phyloP scores from a whole-genome alignment of 1,140 invertebrate species.

The Phenacoccus solenopsis region DNA sequence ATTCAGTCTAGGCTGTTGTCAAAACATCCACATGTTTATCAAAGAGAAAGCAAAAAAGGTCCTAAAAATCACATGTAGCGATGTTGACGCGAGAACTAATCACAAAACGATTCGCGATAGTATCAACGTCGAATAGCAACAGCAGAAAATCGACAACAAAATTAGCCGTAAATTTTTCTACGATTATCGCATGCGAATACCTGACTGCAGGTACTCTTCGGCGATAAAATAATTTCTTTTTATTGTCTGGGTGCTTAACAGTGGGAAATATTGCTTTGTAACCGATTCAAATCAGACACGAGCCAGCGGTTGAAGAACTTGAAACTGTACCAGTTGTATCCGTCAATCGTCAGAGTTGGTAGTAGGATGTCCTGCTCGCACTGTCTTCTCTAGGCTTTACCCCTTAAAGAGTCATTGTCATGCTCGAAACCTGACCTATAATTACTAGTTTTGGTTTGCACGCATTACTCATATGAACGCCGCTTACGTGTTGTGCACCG shows the following conservation, averaged over 20 bases:
- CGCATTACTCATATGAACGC: neutral
- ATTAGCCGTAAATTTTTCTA: neutral
- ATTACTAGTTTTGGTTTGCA: neutral
- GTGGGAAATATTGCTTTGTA: neutral
- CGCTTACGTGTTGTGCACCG: neutral
- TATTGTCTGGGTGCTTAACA: neutral
- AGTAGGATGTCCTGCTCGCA: neutral
- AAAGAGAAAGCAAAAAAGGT: no score
- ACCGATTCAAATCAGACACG: neutral
- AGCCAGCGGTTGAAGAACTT: neutral
- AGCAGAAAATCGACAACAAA: neutral
- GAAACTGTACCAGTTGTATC: neutral
- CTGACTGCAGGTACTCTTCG: neutral
- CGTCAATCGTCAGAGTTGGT: neutral
- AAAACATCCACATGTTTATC: no score
- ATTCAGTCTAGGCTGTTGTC: no score
- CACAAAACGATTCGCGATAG: neutral
- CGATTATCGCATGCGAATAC: neutral
- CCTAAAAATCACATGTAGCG: no score
- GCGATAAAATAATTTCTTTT: neutral
- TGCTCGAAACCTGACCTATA: neutral
- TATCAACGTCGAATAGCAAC: neutral
- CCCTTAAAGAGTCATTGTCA: neutral
- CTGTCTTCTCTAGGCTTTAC: neutral
- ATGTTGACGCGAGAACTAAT: no score